Conservation (phyloP, 2,797 vertebrate genomes). For the Gadopsis marmoratus region DNA sequence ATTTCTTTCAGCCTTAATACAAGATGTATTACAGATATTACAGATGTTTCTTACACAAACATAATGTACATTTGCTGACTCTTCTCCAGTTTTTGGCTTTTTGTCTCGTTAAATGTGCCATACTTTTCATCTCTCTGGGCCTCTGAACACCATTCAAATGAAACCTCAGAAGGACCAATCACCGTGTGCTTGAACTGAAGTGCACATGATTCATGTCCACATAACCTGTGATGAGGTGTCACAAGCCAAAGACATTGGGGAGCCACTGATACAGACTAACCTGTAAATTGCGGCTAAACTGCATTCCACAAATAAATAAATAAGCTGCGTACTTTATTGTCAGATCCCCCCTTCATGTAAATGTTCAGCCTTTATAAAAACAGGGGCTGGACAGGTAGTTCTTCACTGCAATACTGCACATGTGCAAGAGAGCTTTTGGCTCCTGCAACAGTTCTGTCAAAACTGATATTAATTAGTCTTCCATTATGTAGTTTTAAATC, state of each 20-base stretch:
- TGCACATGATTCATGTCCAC: not conserved
- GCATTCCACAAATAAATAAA: conserved; percentile 3
- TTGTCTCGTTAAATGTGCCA: not conserved
- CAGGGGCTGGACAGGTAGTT: conserved; percentile 27
- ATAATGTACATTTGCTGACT: not conserved
- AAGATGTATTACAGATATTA: no score
- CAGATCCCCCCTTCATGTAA: not conserved
- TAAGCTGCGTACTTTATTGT: not conserved
- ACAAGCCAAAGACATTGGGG: no score
- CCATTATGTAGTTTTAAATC: conserved; percentile 47
- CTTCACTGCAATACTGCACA: conserved; percentile 15
- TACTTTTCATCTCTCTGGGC: not conserved
- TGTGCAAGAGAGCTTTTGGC: conserved; percentile 8
- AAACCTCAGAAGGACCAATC: not conserved
- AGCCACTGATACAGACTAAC: not conserved
- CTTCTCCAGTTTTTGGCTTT: not conserved
- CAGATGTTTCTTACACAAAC: not conserved
- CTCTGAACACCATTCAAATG: not conserved
- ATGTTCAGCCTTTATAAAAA: conserved; percentile 11
- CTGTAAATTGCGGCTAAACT: not conserved
- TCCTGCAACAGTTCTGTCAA: conserved; percentile 31
- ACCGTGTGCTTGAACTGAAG: not conserved
- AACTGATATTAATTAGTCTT: conserved; percentile 25
- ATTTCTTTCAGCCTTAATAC: no score
- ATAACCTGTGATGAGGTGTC: not conserved